phyloP scores from a whole-genome alignment of 2,797 vertebrate species.

The Centropyge bicolor region DNA sequence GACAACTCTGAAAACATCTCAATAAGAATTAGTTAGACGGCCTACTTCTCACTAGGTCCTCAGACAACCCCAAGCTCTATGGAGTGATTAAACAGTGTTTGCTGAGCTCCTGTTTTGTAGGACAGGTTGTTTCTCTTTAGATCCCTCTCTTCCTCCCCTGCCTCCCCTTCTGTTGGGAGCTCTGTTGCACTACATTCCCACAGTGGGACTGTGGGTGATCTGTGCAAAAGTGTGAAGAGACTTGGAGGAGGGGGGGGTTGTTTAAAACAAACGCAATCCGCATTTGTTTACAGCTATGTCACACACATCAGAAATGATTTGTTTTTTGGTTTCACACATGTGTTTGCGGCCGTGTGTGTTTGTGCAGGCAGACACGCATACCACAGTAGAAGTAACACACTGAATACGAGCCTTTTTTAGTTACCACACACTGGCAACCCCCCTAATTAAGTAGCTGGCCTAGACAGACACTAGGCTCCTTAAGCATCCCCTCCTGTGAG shows the following conservation, averaged over 20 bases:
- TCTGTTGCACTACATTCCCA: constrained; percentile 57
- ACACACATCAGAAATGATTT: constrained; percentile 57
- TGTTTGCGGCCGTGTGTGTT: constrained; percentile 58
- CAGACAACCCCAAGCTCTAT: constrained; percentile 49
- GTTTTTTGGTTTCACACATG: constrained; percentile 58
- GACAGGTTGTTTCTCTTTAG: constrained; percentile 33
- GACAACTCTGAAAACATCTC: constrained; percentile 51
- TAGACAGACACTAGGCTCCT: constrained; percentile 73
- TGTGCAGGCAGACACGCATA: constrained; percentile 51
- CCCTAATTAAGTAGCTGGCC: constrained; percentile 77
- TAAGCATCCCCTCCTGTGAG: constrained; percentile 79
- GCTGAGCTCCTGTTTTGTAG: constrained; percentile 46
- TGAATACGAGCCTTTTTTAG: constrained; percentile 60
- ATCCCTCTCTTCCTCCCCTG: constrained; percentile 31
- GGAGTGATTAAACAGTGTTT: constrained; percentile 42
- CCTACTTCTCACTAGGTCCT: constrained; percentile 54
- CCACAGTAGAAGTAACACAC: constrained; percentile 47
- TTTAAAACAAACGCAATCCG: background rate
- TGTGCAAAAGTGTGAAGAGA: constrained; percentile 36
- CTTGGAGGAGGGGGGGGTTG: background rate
- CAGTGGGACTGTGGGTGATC: constrained; percentile 56
- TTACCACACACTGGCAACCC: constrained; percentile 64
- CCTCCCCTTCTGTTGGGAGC: constrained; percentile 44
- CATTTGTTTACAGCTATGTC: constrained; percentile 63
- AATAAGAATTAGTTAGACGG: constrained; percentile 23